Base-by-base conservation (phyloP, 2,888 invertebrate genomes). In the Tetramorium bicarinatum region DNA sequence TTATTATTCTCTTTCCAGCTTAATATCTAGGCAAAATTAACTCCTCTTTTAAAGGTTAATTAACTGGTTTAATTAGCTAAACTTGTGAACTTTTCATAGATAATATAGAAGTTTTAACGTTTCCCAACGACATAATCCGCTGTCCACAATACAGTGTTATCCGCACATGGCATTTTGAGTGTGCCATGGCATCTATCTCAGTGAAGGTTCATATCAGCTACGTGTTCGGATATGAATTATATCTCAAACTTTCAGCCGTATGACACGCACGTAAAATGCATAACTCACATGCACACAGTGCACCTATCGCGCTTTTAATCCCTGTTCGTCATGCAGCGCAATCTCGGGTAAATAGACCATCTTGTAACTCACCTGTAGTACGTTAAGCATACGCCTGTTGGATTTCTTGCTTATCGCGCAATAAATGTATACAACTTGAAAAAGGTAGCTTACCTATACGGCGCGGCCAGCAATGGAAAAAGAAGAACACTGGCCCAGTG, bases 401-500 rank as follows among this genome's bases (percentile, higher is more conserved):
- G 87, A 86, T 87, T 86, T 87, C 86, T 89, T 91, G 87, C 87
- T 87, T 91, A 90, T 91, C 88, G 87, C 64, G 86, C 90, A 91
- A 91, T 91, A 91, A 91, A 91, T 91, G 90, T 91, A 89, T 90
- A 91, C 88, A 88, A 88, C 84, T 88, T 77, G 83, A 82, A 84
- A 86, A 85, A 84, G 86, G 81, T 80, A 69, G 82, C 80, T 88
- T 75, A 82, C 87, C 85, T 83, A 86, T 84, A 79, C 77, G 81
- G 56, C 82, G 82, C 62, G 79, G 74, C 61, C 72, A 18, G 77
- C 85, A 86, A 90, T 85, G 85, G 85, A 82, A 79, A 89, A 87
- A 89, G 89, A 89, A 87, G 82, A 86, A 87, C 81, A 89, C 87
- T 82, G 87, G 87, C 85, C 85, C 85, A 67, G 85, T 85, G 87